Percentiles rank a stretch among this genome's conserved stretches.
Conservation (phyloP, 2,797 vertebrate species). For the Chlorospingus semifuscus region DNA sequence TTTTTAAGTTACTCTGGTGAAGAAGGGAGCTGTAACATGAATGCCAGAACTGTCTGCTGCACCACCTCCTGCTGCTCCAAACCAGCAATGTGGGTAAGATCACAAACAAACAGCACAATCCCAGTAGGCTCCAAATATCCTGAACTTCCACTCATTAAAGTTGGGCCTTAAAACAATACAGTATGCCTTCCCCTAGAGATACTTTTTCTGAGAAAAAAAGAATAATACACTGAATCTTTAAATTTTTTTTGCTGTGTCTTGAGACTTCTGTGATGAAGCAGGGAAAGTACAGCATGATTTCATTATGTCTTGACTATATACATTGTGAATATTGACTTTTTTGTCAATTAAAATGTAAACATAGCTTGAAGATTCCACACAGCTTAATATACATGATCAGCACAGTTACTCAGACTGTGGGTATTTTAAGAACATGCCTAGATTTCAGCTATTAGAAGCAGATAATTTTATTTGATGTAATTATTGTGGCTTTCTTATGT, state of each 20-base stretch:
- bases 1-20: not conserved
- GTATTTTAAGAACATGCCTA: not conserved
- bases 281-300: not conserved
- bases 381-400: not conserved
- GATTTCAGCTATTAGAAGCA: not conserved
- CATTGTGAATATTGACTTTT: not conserved
- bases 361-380: conserved; percentile 30
- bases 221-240: not conserved
- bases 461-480: not conserved
- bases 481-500: not conserved
- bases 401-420: not conserved
- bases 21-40: not conserved
- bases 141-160: not conserved
- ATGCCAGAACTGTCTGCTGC: not conserved
- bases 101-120: not conserved
- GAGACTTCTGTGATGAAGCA: not conserved
- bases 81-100: not conserved
- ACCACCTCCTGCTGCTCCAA: not conserved
- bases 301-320: not conserved
- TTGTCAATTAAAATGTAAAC: conserved; percentile 37
- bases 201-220: not conserved
- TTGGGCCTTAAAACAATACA: not conserved
- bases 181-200: not conserved
- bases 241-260: fast-evolving
- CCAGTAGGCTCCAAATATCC: not conserved